A percentile compares a stretch with the other conserved stretches of the same genome.
Evolutionary conservation across 2,797 vertebrate genomes (phyloP).

Genomic region (Esox lucius): DNA sequence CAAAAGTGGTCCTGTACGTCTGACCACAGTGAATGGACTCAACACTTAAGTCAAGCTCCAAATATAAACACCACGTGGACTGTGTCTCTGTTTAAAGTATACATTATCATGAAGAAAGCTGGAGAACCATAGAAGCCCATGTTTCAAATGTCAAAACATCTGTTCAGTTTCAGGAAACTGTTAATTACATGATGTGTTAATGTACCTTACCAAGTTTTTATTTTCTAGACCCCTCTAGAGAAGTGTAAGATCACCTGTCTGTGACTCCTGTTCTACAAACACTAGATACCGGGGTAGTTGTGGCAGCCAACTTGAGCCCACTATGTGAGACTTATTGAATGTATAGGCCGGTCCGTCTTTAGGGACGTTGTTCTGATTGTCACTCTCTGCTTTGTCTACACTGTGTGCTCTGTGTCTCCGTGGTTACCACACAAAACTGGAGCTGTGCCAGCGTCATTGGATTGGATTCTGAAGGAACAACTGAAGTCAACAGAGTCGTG

Average conservation of each 20-base stretch:
- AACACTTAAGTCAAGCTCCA: not conserved
- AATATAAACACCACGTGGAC: not conserved
- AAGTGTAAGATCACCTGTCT: not conserved
- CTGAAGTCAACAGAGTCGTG: slow-evolving; percentile 30
- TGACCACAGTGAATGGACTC: not conserved
- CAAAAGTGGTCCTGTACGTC: not conserved
- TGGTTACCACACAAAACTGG: not conserved
- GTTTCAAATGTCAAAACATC: not conserved
- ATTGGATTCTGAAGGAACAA: slow-evolving; percentile 23
- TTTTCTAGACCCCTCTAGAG: not conserved
- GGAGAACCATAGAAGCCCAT: not conserved
- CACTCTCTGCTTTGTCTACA: slow-evolving; percentile 3
- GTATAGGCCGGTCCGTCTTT: slow-evolving; percentile 18
- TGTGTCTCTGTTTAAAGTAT: not conserved
- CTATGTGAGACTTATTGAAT: slow-evolving; percentile 33
- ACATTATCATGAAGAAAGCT: not conserved
- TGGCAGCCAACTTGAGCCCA: not conserved
- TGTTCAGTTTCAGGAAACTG: not conserved
- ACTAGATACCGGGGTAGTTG: not conserved
- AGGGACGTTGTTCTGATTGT: not conserved
- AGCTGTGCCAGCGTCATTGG: slow-evolving; percentile 19
- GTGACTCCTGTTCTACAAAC: not conserved
- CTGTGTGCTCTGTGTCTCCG: not conserved
- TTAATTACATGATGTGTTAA: not conserved
- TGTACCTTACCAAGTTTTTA: not conserved